Conservation (phyloP, 2,888 invertebrate genomes). For the Cactoblastis cactorum region DNA sequence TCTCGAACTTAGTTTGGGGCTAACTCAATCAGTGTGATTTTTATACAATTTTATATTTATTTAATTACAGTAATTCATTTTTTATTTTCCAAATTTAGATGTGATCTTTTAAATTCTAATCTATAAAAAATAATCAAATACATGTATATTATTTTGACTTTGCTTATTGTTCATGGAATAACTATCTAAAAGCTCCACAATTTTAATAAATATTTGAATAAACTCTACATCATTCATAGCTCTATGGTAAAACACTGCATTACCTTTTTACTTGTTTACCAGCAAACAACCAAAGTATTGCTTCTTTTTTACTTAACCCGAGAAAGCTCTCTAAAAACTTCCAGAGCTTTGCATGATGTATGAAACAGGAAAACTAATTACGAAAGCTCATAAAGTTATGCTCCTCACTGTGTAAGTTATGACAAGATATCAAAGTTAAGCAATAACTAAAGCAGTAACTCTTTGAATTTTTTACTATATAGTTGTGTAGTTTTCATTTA, state of each 20-base stretch:
- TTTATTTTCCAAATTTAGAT: no score
- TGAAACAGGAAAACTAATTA: conserved; percentile 14
- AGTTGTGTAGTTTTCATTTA: not conserved
- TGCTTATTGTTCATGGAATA: no score
- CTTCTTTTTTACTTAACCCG: conserved; percentile 28
- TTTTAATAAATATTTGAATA: not conserved
- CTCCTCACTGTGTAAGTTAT: not conserved
- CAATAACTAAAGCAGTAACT: not conserved
- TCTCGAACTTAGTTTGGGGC: no score
- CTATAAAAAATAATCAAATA: no score
- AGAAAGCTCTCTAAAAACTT: conserved; percentile 15
- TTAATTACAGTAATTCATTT: no score
- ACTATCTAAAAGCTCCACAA: no score
- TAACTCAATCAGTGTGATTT: no score
- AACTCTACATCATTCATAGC: conserved; percentile 21
- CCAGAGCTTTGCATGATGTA: conserved; percentile 11
- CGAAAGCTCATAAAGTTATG: conserved; percentile 8
- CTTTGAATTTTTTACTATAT: not conserved
- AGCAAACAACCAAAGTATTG: conserved; percentile 37
- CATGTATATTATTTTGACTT: no score
- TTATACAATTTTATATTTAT: no score
- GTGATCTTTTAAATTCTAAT: no score
- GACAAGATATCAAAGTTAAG: conserved; percentile 2
- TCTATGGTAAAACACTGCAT: conserved; percentile 23
- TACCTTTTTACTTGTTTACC: conserved; percentile 40